Percentiles rank a stretch among this genome's conserved stretches.
phyloP scores from a whole-genome alignment of 2,888 invertebrate genomes.

The Drosophila antonietae region DNA sequence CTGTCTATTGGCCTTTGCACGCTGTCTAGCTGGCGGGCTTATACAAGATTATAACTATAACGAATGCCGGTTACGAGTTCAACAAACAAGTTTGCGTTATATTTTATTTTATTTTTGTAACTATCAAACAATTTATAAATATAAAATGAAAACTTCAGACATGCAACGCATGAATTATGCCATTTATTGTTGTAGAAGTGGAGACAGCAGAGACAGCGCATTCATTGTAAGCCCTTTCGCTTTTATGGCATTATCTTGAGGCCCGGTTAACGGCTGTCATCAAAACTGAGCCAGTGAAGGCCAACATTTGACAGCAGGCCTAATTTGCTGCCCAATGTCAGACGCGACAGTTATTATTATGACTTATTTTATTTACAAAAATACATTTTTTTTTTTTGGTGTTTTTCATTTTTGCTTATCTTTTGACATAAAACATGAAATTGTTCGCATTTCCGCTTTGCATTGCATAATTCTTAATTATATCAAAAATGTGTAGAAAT shows the following conservation, averaged over 20 bases:
- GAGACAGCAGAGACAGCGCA: constrained; percentile 3
- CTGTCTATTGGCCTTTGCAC: constrained; percentile 1
- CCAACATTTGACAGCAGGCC: constrained; percentile 37
- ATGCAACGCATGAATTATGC: constrained; percentile 29
- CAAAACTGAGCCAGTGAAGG: constrained; percentile 24
- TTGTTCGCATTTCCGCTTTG: constrained; percentile 57
- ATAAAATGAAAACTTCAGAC: constrained; percentile 10
- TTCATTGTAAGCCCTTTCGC: constrained; percentile 25
- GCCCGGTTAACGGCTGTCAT: constrained; percentile 28
- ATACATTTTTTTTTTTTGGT: constrained; percentile 2
- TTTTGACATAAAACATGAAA: constrained; percentile 43
- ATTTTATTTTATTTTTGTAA: constrained; percentile 12
- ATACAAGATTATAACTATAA: constrained; percentile 31
- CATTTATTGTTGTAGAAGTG: constrained; percentile 13
- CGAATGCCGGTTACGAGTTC: constrained; percentile 19
- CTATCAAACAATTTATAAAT: constrained; percentile 25
- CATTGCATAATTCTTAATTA: constrained; percentile 44
- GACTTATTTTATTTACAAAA: neutral
- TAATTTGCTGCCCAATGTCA: constrained; percentile 46
- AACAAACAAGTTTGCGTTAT: constrained; percentile 30
- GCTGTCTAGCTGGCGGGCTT: constrained; percentile 12
- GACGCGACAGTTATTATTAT: constrained; percentile 10
- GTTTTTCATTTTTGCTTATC: constrained; percentile 4
- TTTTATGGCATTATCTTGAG: constrained; percentile 29
- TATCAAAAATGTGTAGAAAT: constrained; percentile 39